phyloP scores from a whole-genome alignment of 2,113 vertebrate species.

The Puma concolor region DNA sequence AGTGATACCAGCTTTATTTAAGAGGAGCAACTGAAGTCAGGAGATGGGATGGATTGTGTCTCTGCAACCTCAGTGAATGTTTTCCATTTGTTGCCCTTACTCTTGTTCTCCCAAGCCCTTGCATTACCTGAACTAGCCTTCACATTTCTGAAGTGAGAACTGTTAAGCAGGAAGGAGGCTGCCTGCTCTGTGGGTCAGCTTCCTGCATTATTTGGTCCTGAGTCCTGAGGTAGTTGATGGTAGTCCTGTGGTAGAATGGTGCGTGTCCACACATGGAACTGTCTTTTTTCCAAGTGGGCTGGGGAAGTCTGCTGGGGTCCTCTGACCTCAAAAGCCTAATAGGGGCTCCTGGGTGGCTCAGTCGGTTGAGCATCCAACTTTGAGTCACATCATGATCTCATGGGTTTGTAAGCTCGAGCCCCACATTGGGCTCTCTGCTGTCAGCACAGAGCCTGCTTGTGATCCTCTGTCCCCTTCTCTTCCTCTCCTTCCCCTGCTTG shows the following conservation, averaged over 20 bases:
- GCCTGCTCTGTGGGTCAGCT: not conserved
- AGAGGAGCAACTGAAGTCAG: not conserved
- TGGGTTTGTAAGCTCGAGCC: no score
- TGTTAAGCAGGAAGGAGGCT: not conserved
- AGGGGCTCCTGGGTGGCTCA: no score
- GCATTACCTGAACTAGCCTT: not conserved
- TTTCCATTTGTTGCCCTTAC: not conserved
- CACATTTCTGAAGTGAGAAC: not conserved
- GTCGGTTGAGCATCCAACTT: no score
- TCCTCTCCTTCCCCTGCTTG: no score
- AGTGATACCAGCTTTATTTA: not conserved
- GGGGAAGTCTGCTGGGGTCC: not conserved
- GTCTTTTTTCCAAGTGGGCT: not conserved
- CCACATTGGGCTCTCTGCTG: no score
- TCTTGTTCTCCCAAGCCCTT: not conserved
- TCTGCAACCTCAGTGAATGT: not conserved
- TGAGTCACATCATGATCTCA: no score
- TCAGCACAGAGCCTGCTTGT: no score
- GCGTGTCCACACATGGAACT: not conserved
- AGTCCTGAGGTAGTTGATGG: not conserved
- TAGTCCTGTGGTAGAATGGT: not conserved
- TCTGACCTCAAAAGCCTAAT: not conserved
- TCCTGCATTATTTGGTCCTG: not conserved
- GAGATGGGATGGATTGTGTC: not conserved
- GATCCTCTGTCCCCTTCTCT: no score